Base-by-base conservation (phyloP, 2,113 vertebrate species). In the Tretioscincus oriximinensis region DNA sequence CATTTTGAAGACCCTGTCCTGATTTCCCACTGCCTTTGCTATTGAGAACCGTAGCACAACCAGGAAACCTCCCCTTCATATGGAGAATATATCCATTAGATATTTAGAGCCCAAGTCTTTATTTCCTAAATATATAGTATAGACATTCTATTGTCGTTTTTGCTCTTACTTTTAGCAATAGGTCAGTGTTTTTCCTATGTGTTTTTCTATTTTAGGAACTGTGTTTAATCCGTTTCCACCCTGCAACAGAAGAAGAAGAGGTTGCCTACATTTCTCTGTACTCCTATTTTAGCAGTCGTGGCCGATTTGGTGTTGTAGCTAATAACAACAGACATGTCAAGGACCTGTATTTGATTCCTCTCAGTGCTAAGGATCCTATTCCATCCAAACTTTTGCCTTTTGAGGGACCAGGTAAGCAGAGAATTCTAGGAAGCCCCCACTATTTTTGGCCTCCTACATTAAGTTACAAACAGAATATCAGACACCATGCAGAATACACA, bases 201-300 rank as follows among this genome's bases (percentile, higher is more conserved):
- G 69, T 90, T 86, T 91, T 88, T 94, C 85, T 80, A 31, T 86
- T 90, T 28, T 88, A 99, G 98, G 98, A 99, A 81, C 90, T 99
- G 84, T 99, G 97, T 86, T 95, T 99, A 91, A 97, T 99, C 80
- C 98, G 98, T 28, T 99, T 99, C 89, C 97, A 98, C 74, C 98
- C 98, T 21, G 97, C 97, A 29, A 97, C 98, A 67, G 98, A 99
- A 87, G 98, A 99, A 78, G 98, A 99, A 81, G 97, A 99, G 86
- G 97, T 98, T 73, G 98, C 98, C 89, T 99, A 99, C 85, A 97
- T 99, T 69, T 99, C 98, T 72, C 96, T 99, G 31, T 99, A 99
- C 95, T 99, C 98, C 67, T 99, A 99, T 92, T 99, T 99, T 88
- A 99, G 96, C 95, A 99, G 98, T 92, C 97, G 98, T 78, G 96